phyloP scores from a whole-genome alignment of 2,797 vertebrate genomes.

The Coregonus ussuriensis region DNA sequence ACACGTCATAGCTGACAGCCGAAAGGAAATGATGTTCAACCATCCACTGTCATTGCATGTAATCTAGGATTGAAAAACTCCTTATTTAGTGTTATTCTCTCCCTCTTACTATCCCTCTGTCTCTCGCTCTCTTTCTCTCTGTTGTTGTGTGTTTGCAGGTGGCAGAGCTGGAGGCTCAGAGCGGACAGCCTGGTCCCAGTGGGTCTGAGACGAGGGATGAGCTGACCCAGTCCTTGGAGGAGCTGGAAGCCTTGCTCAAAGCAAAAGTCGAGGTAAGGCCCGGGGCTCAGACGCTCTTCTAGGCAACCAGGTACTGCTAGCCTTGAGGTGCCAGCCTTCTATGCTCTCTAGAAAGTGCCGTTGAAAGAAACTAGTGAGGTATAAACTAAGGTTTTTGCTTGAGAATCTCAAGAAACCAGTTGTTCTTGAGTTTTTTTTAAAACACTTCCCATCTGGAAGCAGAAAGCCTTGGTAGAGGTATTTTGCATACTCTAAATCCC shows the following conservation, averaged over 20 bases:
- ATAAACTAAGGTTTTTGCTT: neutral
- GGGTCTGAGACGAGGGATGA: slow-evolving; percentile 76
- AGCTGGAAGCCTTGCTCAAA: slow-evolving; percentile 86
- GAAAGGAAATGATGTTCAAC: neutral
- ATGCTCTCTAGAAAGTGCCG: neutral
- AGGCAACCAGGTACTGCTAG: neutral
- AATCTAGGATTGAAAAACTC: neutral
- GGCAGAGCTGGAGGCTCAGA: slow-evolving; percentile 87
- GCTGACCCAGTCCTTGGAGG: slow-evolving; percentile 80
- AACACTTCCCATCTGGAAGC: neutral
- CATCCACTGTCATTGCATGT: neutral
- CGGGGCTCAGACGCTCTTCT: neutral
- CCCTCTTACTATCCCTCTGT: neutral
- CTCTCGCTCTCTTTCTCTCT: slow-evolving; percentile 14
- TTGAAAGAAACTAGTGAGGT: neutral
- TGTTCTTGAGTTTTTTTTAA: neutral
- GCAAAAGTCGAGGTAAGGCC: slow-evolving; percentile 86
- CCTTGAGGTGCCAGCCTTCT: neutral
- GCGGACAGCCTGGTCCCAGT: slow-evolving; percentile 61
- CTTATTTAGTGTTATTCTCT: neutral
- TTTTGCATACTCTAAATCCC: neutral
- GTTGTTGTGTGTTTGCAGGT: slow-evolving; percentile 75
- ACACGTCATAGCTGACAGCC: neutral
- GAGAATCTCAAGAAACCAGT: neutral
- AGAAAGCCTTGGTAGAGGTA: neutral